Percentiles rank a stretch among this genome's conserved stretches.
phyloP scores from a whole-genome alignment of 2,113 vertebrate species.

The Platycercus adscitus region DNA sequence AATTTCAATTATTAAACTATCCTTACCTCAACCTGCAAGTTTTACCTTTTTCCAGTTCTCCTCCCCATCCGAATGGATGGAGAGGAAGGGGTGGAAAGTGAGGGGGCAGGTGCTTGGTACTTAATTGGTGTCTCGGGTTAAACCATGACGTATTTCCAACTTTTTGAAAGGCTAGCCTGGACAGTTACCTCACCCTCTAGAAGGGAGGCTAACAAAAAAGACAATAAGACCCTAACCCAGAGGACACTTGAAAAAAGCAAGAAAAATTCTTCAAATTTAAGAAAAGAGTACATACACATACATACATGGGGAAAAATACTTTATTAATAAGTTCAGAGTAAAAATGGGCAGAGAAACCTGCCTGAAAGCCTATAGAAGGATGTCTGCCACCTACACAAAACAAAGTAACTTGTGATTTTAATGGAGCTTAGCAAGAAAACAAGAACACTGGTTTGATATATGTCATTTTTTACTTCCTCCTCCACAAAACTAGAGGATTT shows the following conservation, averaged over 20 bases:
- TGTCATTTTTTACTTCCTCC: background rate
- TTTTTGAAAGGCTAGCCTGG: background rate
- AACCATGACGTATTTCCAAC: background rate
- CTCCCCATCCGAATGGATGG: background rate
- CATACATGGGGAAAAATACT: background rate
- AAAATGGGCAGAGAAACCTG: background rate
- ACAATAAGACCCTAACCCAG: background rate
- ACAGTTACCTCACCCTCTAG: background rate
- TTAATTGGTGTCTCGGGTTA: background rate
- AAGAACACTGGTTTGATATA: background rate
- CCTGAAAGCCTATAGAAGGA: background rate
- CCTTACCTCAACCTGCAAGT: background rate
- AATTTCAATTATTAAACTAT: background rate
- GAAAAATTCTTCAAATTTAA: background rate
- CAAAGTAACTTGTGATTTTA: background rate
- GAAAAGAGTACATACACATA: rapidly evolving
- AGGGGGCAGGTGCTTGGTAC: background rate
- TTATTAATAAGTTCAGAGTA: background rate
- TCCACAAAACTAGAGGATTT: background rate
- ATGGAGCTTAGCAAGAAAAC: background rate
- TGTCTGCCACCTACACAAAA: background rate
- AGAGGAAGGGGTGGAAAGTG: background rate
- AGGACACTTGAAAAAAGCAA: background rate
- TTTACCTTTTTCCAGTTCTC: background rate
- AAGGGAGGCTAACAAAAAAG: background rate